Base-by-base conservation (phyloP, 2,888 invertebrate species). In the Caenorhabditis sp. region DNA sequence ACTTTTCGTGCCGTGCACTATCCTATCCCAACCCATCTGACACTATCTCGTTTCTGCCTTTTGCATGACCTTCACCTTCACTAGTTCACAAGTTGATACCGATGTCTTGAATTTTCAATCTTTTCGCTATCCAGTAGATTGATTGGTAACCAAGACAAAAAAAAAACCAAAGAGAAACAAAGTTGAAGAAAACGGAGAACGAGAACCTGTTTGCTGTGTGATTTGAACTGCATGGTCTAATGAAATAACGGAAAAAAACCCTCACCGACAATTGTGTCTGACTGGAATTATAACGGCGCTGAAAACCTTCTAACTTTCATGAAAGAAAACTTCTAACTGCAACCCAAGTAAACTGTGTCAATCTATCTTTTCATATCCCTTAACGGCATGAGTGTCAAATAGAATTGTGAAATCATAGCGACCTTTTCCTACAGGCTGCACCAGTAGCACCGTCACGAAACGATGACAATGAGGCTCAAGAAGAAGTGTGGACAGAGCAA, bases 401-500 rank as follows among this genome's bases (percentile, higher is more conserved):
- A 20, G 28, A 62, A 37, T 37, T 40, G 13, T 18, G 37, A 47
- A 65, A n/a, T 37, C 26, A 13, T 35, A 11, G 13, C 40, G 13
- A 40, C 11, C 13, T 11, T 40, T 13, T 4, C 0, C 4, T 77
- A 47, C 32, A 77, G 77, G 68, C 77, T 11, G 68, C 64, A 28
- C 68, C 77, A 13, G 50, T 50, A 2, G 35, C 35, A 24, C 68
- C 51, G 50, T 62, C 35, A 56, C 55, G 37, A 22, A 77, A 62
- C 47, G 77, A 69, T 13, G 77, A 77, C 47, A 61, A 69, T 22
- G 80, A 74, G 20, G 61, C 76, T 13, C 61, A 80, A 22, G 62
- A 65, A 20, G 79, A 79, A 71, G 79, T 79, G 47, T 79, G 79
- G 77, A 60, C 68, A 32, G 81, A 81, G 51, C 76, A 76, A 67